Conservation (phyloP, 2,797 vertebrate species). For the Micropoecilia bifurca region DNA sequence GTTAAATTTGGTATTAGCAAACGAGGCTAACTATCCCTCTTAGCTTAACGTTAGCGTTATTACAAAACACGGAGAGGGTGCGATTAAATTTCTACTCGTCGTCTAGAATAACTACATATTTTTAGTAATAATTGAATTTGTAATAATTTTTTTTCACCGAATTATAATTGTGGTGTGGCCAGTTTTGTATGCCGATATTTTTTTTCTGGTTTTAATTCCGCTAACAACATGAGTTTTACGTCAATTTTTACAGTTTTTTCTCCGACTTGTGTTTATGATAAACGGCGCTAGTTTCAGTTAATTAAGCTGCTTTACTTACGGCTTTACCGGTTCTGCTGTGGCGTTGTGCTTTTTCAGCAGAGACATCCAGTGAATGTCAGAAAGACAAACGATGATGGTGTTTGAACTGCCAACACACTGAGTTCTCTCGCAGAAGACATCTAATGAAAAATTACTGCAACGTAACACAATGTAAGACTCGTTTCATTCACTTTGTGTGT, state of each 20-base stretch:
- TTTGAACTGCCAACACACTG: constrained; percentile 55
- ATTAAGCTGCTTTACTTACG: neutral
- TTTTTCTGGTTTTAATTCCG: constrained; percentile 17
- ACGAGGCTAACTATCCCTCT: constrained; percentile 65
- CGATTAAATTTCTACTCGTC: constrained; percentile 13
- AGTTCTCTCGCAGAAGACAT: constrained; percentile 54
- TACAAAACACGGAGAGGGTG: constrained; percentile 33
- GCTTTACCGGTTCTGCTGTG: neutral
- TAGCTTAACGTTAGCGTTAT: constrained; percentile 57
- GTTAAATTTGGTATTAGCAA: constrained; percentile 69
- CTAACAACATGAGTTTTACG: constrained; percentile 43
- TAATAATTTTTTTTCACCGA: neutral
- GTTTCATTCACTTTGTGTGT: neutral
- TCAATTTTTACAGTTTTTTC: constrained; percentile 20
- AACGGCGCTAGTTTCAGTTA: constrained; percentile 5
- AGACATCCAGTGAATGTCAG: constrained; percentile 31
- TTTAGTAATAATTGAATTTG: accelerated
- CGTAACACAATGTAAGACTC: constrained; percentile 64
- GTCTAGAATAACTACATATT: neutral
- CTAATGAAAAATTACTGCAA: constrained; percentile 77
- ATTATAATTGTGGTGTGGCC: neutral
- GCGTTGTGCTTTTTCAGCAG: constrained; percentile 29
- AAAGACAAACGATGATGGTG: constrained; percentile 55
- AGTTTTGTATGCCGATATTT: neutral
- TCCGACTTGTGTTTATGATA: neutral